A percentile compares a stretch with the other conserved stretches of the same genome.
Evolutionary conservation across 2,797 vertebrate genomes (phyloP).

Genomic region (Phoeniculus purpureus): DNA sequence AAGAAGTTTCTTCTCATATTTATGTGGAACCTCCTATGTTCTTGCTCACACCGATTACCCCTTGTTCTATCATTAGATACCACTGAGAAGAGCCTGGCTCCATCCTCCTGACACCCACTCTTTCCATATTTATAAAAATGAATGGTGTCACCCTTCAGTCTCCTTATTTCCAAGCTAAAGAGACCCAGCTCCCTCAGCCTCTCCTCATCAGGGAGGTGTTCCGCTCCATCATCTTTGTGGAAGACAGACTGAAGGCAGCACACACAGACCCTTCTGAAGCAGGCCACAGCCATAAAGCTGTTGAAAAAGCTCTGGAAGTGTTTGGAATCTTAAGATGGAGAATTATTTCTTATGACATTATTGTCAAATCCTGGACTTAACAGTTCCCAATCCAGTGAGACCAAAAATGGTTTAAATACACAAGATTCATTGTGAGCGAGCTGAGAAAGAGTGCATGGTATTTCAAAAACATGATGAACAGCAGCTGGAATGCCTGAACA

Average conservation of each 20-base stretch:
- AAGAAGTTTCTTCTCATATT: no score
- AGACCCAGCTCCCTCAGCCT: no score
- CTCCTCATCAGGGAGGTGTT: no score
- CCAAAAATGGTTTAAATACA: conserved; percentile 12
- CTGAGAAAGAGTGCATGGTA: not conserved
- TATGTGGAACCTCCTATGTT: no score
- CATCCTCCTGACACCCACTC: no score
- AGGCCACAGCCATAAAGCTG: not conserved
- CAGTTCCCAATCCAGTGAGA: not conserved
- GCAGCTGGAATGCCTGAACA: not conserved
- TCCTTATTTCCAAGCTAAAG: no score
- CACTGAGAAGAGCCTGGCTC: no score
- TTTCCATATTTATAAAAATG: no score
- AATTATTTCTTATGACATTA: not conserved
- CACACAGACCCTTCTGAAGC: not conserved
- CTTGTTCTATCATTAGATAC: no score
- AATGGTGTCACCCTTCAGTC: no score
- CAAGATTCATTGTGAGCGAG: not conserved
- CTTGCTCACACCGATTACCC: no score
- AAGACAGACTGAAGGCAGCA: not conserved
- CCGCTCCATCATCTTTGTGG: no score
- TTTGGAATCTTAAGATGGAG: not conserved
- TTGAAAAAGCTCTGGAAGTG: not conserved
- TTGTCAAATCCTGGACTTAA: not conserved
- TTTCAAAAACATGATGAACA: not conserved